These are phyloP conservation scores for Lampris incognitus DNA, from an alignment of 2,113 vertebrate species.

Conservation along the genomic window DNA sequence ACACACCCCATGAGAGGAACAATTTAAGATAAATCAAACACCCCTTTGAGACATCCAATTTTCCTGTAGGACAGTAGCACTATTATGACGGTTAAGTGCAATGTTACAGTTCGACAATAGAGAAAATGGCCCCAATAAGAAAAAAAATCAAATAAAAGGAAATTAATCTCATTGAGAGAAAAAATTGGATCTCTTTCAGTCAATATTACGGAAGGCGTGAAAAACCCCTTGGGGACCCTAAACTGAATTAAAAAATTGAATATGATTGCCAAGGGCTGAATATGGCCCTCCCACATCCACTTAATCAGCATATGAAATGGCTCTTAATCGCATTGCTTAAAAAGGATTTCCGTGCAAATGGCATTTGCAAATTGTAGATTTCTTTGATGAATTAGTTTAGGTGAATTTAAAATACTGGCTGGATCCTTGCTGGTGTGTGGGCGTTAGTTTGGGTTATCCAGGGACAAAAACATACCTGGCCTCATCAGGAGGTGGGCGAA, in stretches of 20 bases:
- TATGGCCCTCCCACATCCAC: not conserved
- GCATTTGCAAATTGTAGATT: not conserved
- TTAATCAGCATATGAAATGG: constrained; percentile 3
- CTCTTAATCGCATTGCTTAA: constrained; percentile 25
- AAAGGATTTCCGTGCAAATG: constrained; percentile 6
- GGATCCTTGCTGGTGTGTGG: constrained; percentile 8
- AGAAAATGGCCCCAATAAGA: not conserved
- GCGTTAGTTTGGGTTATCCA: constrained; percentile 24
- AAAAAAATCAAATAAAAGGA: constrained; percentile 13
- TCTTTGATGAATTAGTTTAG: constrained; percentile 16
- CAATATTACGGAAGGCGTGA: not conserved
- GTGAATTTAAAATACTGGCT: constrained; percentile 17
- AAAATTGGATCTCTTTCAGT: not conserved
- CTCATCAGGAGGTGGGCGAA: no score
- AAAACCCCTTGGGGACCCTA: no score
- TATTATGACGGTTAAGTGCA: not conserved
- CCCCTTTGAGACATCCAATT: no score
- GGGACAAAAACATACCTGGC: no score
- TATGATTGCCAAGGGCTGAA: not conserved
- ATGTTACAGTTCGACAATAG: not conserved
- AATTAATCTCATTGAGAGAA: not conserved
- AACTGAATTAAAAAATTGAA: not conserved
- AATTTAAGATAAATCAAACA: no score
- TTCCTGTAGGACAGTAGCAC: no score
- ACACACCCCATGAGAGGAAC: no score